These are phyloP conservation scores for Reinhardtius hippoglossoides DNA, from an alignment of 2,113 vertebrate species.

Conservation along the genomic window DNA sequence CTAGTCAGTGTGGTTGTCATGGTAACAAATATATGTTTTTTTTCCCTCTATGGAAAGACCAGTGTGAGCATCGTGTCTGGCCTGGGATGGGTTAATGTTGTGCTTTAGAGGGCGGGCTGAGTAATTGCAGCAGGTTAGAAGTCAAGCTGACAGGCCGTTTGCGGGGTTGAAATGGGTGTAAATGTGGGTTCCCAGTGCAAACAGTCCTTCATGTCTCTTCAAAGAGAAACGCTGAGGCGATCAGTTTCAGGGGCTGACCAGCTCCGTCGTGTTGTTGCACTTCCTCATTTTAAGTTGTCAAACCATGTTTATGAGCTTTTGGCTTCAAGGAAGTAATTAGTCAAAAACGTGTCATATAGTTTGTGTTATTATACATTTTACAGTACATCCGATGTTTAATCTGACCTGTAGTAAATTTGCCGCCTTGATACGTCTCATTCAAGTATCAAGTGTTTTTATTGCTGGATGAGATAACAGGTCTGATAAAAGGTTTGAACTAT, in stretches of 20 bases:
- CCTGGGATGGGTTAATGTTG: slow-evolving; percentile 51
- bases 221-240: slow-evolving; percentile 55
- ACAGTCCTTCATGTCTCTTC: slow-evolving; percentile 59
- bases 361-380: not conserved
- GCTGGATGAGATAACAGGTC: slow-evolving; percentile 46
- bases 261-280: slow-evolving; percentile 29
- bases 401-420: slow-evolving; percentile 47
- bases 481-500: not conserved
- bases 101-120: slow-evolving; percentile 34
- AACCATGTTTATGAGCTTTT: slow-evolving; percentile 28
- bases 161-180: slow-evolving; percentile 56
- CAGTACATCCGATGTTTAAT: slow-evolving; percentile 53
- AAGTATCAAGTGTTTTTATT: slow-evolving; percentile 47
- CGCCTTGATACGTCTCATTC: slow-evolving; percentile 7
- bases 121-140: slow-evolving; percentile 63
- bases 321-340: slow-evolving; percentile 18
- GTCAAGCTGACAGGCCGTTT: slow-evolving; percentile 64
- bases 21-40: slow-evolving; percentile 18
- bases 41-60: slow-evolving; percentile 33
- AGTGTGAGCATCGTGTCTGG: slow-evolving; percentile 43
- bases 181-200: slow-evolving; percentile 55
- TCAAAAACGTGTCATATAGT: slow-evolving; percentile 42
- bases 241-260: slow-evolving; percentile 35
- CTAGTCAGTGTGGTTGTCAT: slow-evolving; percentile 13
- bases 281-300: slow-evolving; percentile 60